Evolutionary conservation across 2,797 vertebrate genomes (phyloP), one percentile per base, ranked within the genome.

Genomic region (Meriones psammophilus): DNA sequence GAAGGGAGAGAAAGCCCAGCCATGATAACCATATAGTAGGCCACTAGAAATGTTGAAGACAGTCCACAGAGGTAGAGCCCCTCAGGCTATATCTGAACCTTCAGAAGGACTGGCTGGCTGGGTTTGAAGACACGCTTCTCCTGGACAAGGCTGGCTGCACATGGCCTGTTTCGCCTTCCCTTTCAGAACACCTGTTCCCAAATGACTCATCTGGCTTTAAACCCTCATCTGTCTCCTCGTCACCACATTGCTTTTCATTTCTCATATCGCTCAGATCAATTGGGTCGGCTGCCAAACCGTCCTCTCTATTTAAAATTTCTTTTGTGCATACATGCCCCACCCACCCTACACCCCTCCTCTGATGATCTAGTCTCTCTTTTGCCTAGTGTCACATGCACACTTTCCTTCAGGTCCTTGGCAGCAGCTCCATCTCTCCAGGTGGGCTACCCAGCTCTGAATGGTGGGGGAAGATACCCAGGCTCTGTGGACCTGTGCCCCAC

Each of bases 171-270:
- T 20, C 50, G 28, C 46, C 8, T 2, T 30, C n/a, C 26, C 91
- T 64, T 28, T 54, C 46, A 60, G 64, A 86, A 66, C 68, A 15
- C 24, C 77, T 2, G 17, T 30, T 85, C 42, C 73, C 89, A 76
- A 88, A 85, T 85, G 90, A 90, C 92, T 96, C 92, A 42, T 71
- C 95, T 36, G 60, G 60, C 85, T 69, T 58, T 66, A n/a, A 8
- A 4, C 58, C 78, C 54, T 89, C 33, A 0, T 60, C 83, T 66
- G n/a, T 26, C 79, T 56, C 81, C 79, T 56, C 77, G 10, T 74
- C 90, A 60, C 74, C 88, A 33, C 17, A 4, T 5, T 33, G 30
- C 80, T 81, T 62, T 62, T 30, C 39, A 56, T 64, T 88, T 66
- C 85, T 84, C 79, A 68, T 8, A 26, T 36, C 30, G 0, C 71